phyloP scores from a whole-genome alignment of 2,113 vertebrate species.

The Lontra canadensis region DNA sequence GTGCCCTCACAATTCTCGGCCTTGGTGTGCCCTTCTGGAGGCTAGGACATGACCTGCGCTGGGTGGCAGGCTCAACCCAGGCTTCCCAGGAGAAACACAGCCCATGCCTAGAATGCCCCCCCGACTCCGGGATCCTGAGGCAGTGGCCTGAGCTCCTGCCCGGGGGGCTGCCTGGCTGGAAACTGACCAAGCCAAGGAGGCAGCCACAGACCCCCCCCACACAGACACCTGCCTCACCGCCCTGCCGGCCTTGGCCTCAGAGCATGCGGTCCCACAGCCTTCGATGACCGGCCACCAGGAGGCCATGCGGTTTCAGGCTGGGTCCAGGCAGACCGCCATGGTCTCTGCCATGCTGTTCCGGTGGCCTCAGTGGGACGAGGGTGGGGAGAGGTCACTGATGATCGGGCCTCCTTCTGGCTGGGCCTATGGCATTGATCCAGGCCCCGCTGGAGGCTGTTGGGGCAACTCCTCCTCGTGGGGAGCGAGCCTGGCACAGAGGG shows the following conservation, averaged over 20 bases:
- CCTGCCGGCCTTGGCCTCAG: neutral
- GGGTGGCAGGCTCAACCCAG: neutral
- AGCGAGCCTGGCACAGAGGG: neutral
- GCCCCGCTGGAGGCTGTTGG: neutral
- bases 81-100: too few species aligned
- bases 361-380: neutral
- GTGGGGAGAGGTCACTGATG: neutral
- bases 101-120: too few species aligned
- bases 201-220: neutral
- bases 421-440: neutral
- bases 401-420: neutral
- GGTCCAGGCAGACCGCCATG: neutral
- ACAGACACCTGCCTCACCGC: too few species aligned
- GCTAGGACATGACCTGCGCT: accelerated
- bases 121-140: neutral
- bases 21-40: neutral
- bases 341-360: too few species aligned
- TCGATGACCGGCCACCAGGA: neutral
- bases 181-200: too few species aligned
- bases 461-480: neutral
- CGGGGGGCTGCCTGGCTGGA: neutral
- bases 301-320: accelerated
- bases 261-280: neutral
- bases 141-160: accelerated
- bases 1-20: neutral